A percentile compares a stretch with the other conserved stretches of the same genome.
Evolutionary conservation across 2,113 vertebrate species (phyloP).

Genomic region (Rhynchopsitta pachyrhyncha): DNA sequence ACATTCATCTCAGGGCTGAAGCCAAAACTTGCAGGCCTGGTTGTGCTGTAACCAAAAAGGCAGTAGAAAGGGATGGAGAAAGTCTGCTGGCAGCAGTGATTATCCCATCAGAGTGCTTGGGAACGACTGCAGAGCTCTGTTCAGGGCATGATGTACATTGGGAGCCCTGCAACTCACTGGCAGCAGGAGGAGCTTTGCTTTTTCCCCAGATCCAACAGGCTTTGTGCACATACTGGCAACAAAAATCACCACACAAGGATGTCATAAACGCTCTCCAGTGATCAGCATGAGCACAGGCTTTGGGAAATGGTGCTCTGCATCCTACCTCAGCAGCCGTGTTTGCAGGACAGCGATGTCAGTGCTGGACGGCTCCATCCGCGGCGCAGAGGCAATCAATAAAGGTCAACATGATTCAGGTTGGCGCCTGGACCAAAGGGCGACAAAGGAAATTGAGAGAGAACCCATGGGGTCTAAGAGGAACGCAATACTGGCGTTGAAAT

Average conservation of each 20-base stretch:
- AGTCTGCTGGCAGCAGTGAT: rapidly evolving
- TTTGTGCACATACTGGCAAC: neutral
- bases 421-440: rapidly evolving
- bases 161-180: neutral
- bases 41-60: neutral
- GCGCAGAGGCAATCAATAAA: rapidly evolving
- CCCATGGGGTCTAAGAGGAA: neutral
- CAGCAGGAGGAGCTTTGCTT: neutral
- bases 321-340: rapidly evolving
- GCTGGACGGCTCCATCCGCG: neutral
- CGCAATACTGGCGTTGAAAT: rapidly evolving
- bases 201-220: neutral
- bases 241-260: neutral
- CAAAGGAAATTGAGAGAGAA: neutral
- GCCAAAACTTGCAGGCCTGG: neutral
- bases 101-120: rapidly evolving
- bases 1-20: neutral
- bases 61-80: no score
- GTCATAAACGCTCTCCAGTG: rapidly evolving
- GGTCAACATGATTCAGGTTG: neutral
- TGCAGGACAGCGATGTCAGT: neutral
- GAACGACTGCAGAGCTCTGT: neutral
- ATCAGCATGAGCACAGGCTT: neutral
- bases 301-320: rapidly evolving
- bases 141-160: rapidly evolving